Percentiles rank a stretch among this genome's conserved stretches.
These are phyloP conservation scores for Druon quercuslanigerum DNA, from an alignment of 1,140 invertebrate genomes.

Conservation along the genomic window DNA sequence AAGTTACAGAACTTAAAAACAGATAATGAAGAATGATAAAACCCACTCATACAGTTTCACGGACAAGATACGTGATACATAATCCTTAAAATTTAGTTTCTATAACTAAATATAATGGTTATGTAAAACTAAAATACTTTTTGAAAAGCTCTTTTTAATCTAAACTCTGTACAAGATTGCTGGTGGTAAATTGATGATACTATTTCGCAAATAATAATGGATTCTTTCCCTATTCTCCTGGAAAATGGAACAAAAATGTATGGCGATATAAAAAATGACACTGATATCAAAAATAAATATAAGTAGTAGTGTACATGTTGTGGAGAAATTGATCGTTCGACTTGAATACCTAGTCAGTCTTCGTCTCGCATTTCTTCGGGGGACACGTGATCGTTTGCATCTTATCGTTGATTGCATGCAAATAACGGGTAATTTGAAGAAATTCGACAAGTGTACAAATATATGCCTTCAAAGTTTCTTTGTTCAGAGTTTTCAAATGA, in stretches of 20 bases:
- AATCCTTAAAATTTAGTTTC: no score
- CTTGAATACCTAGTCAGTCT: not conserved
- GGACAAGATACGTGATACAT: no score
- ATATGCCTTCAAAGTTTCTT: conserved; percentile 79
- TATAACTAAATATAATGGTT: not conserved
- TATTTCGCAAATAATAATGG: not conserved
- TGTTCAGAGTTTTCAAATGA: conserved; percentile 78
- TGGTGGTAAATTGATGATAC: not conserved
- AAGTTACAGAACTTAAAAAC: no score
- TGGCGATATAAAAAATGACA: not conserved
- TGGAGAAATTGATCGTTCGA: not conserved
- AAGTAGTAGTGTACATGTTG: not conserved
- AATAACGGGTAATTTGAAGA: conserved; percentile 77
- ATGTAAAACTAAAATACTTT: conserved; percentile 31
- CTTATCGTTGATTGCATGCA: conserved; percentile 72
- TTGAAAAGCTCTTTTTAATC: conserved; percentile 32
- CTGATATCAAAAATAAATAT: conserved; percentile 5
- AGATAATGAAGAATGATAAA: no score
- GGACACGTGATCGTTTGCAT: conserved; percentile 42
- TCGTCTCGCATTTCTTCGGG: conserved; percentile 30
- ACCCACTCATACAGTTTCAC: no score
- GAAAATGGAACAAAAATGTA: not conserved
- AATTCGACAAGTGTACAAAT: conserved; percentile 79
- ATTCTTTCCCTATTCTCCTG: not conserved
- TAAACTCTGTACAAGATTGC: not conserved